Evolutionary conservation across 2,797 vertebrate species (phyloP).

Genomic region (Microhierax caerulescens): DNA sequence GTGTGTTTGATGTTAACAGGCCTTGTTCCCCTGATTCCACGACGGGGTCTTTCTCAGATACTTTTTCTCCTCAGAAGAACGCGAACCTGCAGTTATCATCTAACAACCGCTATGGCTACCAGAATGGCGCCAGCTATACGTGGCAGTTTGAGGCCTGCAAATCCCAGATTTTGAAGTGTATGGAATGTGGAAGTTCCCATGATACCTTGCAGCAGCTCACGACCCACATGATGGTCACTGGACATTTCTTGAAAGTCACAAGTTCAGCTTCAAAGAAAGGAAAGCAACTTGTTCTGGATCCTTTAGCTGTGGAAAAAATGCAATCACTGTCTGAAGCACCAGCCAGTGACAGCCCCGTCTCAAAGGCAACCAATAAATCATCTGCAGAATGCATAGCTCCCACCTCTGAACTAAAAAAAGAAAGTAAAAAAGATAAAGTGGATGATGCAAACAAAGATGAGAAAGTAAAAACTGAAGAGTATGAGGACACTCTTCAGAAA

Average conservation of each 20-base stretch:
- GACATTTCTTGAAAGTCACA: conserved; percentile 98
- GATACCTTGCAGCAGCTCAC: conserved; percentile 98
- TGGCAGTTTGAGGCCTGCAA: conserved; percentile 99
- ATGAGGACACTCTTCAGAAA: conserved; percentile 85
- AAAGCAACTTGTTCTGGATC: conserved; percentile 95
- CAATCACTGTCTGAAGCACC: conserved; percentile 88
- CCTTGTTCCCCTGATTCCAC: conserved; percentile 97
- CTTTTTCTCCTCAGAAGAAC: conserved; percentile 84
- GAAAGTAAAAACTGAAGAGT: conserved; percentile 85
- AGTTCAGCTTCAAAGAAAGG: conserved; percentile 98
- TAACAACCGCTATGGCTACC: conserved; percentile 95
- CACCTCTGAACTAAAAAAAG: conserved; percentile 82
- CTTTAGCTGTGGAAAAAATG: conserved; percentile 95
- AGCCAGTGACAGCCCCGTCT: conserved; percentile 71
- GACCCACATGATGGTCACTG: conserved; percentile 99
- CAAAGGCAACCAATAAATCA: conserved; percentile 81
- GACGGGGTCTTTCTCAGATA: conserved; percentile 86
- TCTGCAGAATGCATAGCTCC: conserved; percentile 79
- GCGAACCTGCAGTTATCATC: conserved; percentile 81
- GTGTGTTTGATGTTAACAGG: conserved; percentile 90
- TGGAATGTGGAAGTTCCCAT: conserved; percentile 98
- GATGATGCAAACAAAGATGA: conserved; percentile 80
- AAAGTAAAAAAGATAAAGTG: conserved; percentile 79
- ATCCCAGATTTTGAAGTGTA: conserved; percentile 98
- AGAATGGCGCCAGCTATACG: conserved; percentile 97